phyloP scores from a whole-genome alignment of 92 coral and sea anemone species.

The Anthopleura xanthogrammica region DNA sequence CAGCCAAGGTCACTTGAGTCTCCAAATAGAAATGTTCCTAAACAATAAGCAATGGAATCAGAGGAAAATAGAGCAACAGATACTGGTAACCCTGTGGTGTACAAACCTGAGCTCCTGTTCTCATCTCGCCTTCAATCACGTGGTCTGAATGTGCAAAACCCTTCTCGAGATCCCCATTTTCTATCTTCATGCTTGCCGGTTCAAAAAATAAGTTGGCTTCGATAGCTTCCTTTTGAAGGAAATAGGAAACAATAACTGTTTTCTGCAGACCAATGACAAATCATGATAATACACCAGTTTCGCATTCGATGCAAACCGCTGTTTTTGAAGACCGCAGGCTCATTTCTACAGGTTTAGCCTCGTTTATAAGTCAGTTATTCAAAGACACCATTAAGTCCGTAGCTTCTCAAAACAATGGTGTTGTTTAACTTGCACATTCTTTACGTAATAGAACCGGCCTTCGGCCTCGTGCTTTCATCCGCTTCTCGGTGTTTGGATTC shows the following conservation, averaged over 20 bases:
- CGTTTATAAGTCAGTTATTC: no score
- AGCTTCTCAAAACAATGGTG: no score
- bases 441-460: no score
- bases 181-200: conserved; percentile 16
- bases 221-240: conserved; percentile 63
- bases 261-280: no score
- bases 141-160: conserved; percentile 76
- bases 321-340: no score
- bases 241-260: not conserved
- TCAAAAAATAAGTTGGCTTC: conserved; percentile 56
- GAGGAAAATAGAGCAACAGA: not conserved
- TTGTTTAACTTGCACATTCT: no score
- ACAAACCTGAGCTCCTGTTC: conserved; percentile 80
- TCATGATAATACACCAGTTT: no score
- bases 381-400: no score
- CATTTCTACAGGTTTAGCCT: no score
- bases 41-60: not conserved
- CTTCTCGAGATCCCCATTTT: conserved; percentile 68
- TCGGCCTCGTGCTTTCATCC: no score
- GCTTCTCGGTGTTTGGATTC: no score
- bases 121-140: conserved; percentile 83
- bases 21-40: conserved; percentile 89
- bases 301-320: no score
- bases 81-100: conserved; percentile 22
- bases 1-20: conserved; percentile 71